phyloP scores from a whole-genome alignment of 2,797 vertebrate species.

The Pipistrellus kuhlii region DNA sequence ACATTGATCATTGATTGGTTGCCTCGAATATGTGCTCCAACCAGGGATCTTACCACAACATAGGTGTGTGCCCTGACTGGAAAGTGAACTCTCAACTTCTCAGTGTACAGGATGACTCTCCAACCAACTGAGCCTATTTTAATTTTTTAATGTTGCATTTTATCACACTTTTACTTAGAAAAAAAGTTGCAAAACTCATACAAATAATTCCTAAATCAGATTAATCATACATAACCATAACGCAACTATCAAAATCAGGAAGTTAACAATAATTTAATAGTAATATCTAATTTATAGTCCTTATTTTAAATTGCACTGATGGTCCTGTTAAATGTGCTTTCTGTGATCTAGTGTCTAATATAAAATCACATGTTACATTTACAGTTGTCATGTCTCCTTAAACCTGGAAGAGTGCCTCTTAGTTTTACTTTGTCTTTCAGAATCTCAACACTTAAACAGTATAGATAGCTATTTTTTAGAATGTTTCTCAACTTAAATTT shows the following conservation, averaged over 20 bases:
- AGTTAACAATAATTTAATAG: background rate
- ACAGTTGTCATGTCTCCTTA: background rate
- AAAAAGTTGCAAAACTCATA: conserved; percentile 38
- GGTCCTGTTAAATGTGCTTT: background rate
- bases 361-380: background rate
- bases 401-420: background rate
- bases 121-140: background rate
- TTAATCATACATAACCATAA: conserved; percentile 1
- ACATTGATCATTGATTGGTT: too few relatives aligned
- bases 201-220: background rate
- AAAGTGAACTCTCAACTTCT: too few relatives aligned
- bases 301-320: conserved; percentile 41
- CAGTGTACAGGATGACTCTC: too few relatives aligned
- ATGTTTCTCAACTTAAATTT: conserved; percentile 3
- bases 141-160: background rate
- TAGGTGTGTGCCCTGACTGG: too few relatives aligned
- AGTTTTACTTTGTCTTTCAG: conserved; percentile 18
- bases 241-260: conserved; percentile 47
- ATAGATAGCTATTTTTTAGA: background rate
- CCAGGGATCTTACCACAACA: too few relatives aligned
- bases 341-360: background rate
- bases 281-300: background rate
- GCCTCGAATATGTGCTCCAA: too few relatives aligned
- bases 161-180: background rate
- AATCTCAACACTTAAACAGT: background rate